phyloP scores from a whole-genome alignment of 2,888 invertebrate species.

The Ophioninae sp. region DNA sequence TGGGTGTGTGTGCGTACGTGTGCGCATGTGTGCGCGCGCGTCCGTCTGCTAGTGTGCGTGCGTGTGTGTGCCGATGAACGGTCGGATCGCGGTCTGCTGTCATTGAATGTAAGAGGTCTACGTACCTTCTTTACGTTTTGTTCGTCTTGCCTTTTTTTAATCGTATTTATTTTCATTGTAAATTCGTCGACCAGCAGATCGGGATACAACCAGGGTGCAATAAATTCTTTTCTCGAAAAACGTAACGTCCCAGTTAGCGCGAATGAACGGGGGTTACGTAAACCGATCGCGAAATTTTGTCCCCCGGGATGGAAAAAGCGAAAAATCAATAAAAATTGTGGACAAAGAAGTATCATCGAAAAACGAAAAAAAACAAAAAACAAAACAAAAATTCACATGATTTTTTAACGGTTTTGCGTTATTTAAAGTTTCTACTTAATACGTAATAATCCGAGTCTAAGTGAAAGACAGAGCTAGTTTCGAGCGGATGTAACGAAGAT shows the following conservation, averaged over 20 bases:
- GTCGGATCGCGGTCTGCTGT: slow-evolving; percentile 13
- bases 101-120: slow-evolving; percentile 46
- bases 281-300: slow-evolving; percentile 14
- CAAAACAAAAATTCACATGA: slow-evolving; percentile 27
- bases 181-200: not conserved
- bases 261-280: slow-evolving; percentile 4
- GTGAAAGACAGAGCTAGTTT: slow-evolving; percentile 55
- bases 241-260: not conserved
- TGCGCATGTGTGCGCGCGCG: not conserved
- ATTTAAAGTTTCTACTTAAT: slow-evolving; percentile 74
- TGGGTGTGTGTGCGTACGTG: not conserved
- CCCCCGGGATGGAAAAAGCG: slow-evolving; percentile 5
- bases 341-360: not conserved
- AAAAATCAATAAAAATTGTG: not conserved
- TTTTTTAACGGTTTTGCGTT: slow-evolving; percentile 49
- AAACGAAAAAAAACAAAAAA: slow-evolving; percentile 22
- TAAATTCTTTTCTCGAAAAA: slow-evolving; percentile 44
- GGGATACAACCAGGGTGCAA: slow-evolving; percentile 18
- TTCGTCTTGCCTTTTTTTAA: not conserved
- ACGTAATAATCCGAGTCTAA: slow-evolving; percentile 71
- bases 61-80: slow-evolving; percentile 4
- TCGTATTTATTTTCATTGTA: not conserved
- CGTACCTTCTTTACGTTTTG: slow-evolving; percentile 1
- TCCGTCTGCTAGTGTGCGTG: not conserved
- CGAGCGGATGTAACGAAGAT: slow-evolving; percentile 9